Base-by-base conservation (phyloP, 2,797 vertebrate genomes). In the Phoeniculus purpureus region DNA sequence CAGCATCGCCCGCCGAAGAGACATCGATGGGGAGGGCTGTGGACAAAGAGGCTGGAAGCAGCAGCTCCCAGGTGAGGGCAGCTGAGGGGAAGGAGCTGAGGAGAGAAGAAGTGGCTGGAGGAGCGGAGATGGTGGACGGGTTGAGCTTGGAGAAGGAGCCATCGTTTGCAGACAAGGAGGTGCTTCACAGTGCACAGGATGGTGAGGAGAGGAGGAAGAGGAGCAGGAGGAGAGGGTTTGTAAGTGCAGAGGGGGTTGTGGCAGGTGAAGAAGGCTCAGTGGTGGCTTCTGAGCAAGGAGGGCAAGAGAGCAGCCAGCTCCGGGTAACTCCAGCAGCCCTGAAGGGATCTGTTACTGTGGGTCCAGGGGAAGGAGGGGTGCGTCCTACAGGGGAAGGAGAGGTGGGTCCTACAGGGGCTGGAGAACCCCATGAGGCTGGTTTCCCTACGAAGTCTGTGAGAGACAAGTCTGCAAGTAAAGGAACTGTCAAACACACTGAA, bases 221-320 rank as follows among this genome's bases (percentile, higher is more conserved):
- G 48, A 52, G 50, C 47, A 80, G 23, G 58, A 85, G 81, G 45
- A 85, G 26, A n/a, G 72, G 48, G 23, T 75, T 87, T 81, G 86
- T 79, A 60, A 67, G 85, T 70, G 79, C 62, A 87, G 89, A 60
- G 47, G 61, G 79, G 15, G 66, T 13, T 88, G 62, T 27, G 79
- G 92, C 79, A 87, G 89, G 79, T 66, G 78, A 8, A 64, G 92
- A 90, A 43, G 37, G 83, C 82, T 75, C 84, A 37, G 58, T 14
- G n/a, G 80, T 74, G 60, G 48, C 37, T 87, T 70, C 74, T 58
- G 72, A 78, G 76, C 50, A 3, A 32, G 48, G 51, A 22, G 62
- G 86, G 67, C 18, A 3, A 32, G 72, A 20, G 22, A n/a, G 37
- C 55, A 79, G 37, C 3, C 5, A 37, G 61, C 73, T 10, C 3